Base-by-base conservation (phyloP, 2,888 invertebrate genomes). In the Heliconius ismenius region DNA sequence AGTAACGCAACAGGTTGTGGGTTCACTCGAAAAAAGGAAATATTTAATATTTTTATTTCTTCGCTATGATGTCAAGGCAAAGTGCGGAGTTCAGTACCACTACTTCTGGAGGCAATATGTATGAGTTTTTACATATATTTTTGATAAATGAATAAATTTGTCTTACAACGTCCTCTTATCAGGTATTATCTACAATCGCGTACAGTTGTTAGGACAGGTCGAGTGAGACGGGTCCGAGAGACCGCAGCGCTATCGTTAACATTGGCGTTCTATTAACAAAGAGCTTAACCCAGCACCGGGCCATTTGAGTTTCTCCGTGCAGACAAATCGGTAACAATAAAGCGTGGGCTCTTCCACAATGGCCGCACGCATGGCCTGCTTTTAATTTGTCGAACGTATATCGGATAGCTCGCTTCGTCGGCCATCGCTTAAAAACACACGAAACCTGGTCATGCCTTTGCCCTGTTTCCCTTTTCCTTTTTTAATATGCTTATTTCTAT, bases 321-420 rank as follows among this genome's bases (percentile, higher is more conserved):
- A 91, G 90, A 92, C 89, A 89, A 91, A 93, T 92, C 92, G 92
- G 89, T 86, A 91, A 93, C 93, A 93, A 93, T 93, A 91, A 92
- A 91, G 86, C 88, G 87, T 82, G 89, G 86, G 85, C 84, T 39
- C 85, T 88, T 89, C 86, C 89, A 92, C 93, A 92, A 92, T 91
- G 87, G 87, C 83, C 81, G 86, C 85, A 90, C 92, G 93, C 93
- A 91, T 92, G 90, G 91, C 85, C 91, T 91, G 90, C 87, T 94
- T 93, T 93, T 94, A 93, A 94, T 94, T 93, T 93, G 88, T 90
- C 91, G 87, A 89, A 89, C 90, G 90, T 87, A 87, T 89, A 90
- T 89, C 89, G 87, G 87, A 88, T 89, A 88, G 87, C 83, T 81
- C 86, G 86, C 86, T 85, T 84, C 85, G 83, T 75, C 84, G 85